phyloP scores from a whole-genome alignment of 2,888 invertebrate species.

The Drosophila dives region DNA sequence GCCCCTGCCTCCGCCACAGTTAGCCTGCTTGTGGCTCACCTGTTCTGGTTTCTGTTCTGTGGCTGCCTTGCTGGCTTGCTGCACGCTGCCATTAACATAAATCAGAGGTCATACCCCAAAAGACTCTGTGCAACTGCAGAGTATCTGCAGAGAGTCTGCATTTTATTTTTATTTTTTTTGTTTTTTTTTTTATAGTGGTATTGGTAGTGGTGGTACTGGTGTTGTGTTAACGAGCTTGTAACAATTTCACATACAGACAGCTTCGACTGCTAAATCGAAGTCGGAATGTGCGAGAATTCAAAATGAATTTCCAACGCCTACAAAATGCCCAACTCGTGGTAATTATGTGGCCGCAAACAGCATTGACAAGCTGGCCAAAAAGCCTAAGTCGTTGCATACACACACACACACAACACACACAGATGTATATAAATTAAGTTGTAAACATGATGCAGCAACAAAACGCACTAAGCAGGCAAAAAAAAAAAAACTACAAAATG shows the following conservation, averaged over 20 bases:
- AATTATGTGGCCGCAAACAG: constrained; percentile 62
- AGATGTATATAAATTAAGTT: constrained; percentile 84
- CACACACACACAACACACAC: constrained; percentile 71
- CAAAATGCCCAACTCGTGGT: constrained; percentile 56
- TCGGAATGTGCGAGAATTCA: constrained; percentile 70
- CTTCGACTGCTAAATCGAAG: constrained; percentile 42
- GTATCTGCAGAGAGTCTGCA: constrained; percentile 21
- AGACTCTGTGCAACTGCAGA: constrained; percentile 14
- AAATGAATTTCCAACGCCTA: constrained; percentile 84
- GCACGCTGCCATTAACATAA: constrained; percentile 70
- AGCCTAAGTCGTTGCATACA: constrained; percentile 7
- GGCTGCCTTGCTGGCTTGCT: constrained; percentile 14
- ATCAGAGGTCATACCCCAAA: constrained; percentile 73
- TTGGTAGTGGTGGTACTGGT: constrained; percentile 68
- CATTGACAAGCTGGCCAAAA: constrained; percentile 57
- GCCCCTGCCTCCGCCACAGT: constrained; percentile 51
- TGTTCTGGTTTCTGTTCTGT: constrained; percentile 56
- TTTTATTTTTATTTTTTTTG: not conserved
- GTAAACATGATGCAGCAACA: constrained; percentile 84
- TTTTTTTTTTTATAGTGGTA: constrained; percentile 14
- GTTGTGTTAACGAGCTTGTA: constrained; percentile 83
- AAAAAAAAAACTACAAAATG: constrained; percentile 15
- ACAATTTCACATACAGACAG: constrained; percentile 78
- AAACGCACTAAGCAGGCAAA: constrained; percentile 60
- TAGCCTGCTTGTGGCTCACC: constrained; percentile 65